Conservation (phyloP, 2,797 vertebrate species). For the Margarornis squamiger region DNA sequence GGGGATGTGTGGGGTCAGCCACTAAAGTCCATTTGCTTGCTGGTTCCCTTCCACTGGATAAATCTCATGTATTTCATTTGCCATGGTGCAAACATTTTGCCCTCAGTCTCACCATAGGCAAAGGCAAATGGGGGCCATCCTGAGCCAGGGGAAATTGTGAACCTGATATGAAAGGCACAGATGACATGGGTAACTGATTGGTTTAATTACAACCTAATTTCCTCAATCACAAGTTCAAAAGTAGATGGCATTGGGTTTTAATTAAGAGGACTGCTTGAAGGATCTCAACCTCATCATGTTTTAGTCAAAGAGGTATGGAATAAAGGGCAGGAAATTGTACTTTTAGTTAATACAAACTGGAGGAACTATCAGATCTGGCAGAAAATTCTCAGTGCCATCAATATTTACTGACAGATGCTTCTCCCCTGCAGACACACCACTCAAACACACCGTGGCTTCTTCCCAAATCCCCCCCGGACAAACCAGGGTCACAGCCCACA, state of each 20-base stretch:
- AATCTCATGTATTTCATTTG: background rate
- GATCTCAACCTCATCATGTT: constrained; percentile 28
- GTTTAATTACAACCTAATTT: constrained; percentile 57
- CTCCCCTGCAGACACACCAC: background rate
- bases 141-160: background rate
- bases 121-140: background rate
- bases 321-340: constrained; percentile 31
- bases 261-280: constrained; percentile 40
- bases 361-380: constrained; percentile 23
- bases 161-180: background rate
- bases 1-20: background rate
- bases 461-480: background rate
- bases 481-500: background rate
- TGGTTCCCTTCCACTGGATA: background rate
- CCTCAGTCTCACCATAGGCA: background rate
- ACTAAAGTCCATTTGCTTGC: background rate
- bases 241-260: constrained; percentile 36
- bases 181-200: constrained; percentile 23
- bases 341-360: constrained; percentile 1
- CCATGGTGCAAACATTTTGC: background rate
- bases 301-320: background rate
- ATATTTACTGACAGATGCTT: background rate
- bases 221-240: constrained; percentile 38
- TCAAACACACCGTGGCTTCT: background rate
- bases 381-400: constrained; percentile 14